A percentile compares a stretch with the other conserved stretches of the same genome.
phyloP scores from a whole-genome alignment of 1,140 invertebrate genomes.

The Leptonema lineaticorne region DNA sequence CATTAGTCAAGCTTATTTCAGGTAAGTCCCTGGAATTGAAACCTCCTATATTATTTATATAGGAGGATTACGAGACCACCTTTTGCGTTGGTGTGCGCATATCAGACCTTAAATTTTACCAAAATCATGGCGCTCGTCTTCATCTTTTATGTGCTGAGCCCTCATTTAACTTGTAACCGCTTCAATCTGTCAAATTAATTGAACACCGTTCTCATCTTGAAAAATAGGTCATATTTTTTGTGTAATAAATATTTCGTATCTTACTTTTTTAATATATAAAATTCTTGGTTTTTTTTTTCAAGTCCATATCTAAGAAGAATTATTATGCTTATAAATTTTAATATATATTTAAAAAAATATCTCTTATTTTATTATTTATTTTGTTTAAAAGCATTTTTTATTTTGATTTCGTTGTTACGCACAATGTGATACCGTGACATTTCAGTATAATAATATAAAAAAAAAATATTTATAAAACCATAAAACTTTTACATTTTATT shows the following conservation, averaged over 20 bases:
- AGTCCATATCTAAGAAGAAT: too few species aligned
- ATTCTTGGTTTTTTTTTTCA: too few species aligned
- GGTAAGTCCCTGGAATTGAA: conserved; percentile 29
- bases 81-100: background rate
- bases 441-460: too few species aligned
- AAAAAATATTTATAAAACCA: too few species aligned
- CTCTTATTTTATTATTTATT: too few species aligned
- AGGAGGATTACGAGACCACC: conserved; percentile 15
- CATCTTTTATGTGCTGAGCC: background rate
- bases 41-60: conserved; percentile 30
- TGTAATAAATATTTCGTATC: background rate
- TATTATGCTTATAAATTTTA: too few species aligned
- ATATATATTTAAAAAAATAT: too few species aligned
- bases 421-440: too few species aligned
- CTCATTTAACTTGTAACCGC: conserved; percentile 7
- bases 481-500: too few species aligned
- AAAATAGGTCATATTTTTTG: background rate
- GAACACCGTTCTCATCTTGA: background rate
- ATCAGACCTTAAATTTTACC: conserved; percentile 26
- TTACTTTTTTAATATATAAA: too few species aligned
- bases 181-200: conserved; percentile 17
- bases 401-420: too few species aligned
- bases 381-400: too few species aligned
- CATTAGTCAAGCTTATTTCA: conserved; percentile 30
- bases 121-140: conserved; percentile 9